Conservation (phyloP, 2,113 vertebrate species). For the Eudyptes chrysolophus region DNA sequence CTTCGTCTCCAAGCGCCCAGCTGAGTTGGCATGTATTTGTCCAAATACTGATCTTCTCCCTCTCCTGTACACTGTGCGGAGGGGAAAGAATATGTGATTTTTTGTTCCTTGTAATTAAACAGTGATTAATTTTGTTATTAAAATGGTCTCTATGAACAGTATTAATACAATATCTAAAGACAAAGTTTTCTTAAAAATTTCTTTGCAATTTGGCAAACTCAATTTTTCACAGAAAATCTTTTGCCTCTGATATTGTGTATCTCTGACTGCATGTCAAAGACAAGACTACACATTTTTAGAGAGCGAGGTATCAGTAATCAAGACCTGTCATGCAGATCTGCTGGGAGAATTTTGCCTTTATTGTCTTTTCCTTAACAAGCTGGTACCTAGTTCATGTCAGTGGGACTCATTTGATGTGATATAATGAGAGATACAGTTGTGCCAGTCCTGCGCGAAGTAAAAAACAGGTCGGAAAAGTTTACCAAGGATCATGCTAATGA, state of each 20-base stretch:
- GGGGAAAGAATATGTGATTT: not conserved
- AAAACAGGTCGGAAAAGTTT: constrained; percentile 55
- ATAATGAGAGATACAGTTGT: constrained; percentile 44
- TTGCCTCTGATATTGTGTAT: not conserved
- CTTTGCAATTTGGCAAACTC: not conserved
- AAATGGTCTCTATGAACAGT: not conserved
- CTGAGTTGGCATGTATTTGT: not conserved
- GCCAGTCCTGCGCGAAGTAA: not conserved
- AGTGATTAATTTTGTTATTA: not conserved
- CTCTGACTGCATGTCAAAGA: not conserved
- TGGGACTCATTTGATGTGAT: constrained; percentile 15
- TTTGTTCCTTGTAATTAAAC: not conserved
- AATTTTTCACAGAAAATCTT: not conserved
- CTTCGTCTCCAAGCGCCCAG: not conserved
- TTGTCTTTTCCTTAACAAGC: constrained; percentile 29
- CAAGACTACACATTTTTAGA: not conserved
- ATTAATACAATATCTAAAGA: not conserved
- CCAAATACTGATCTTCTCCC: not conserved
- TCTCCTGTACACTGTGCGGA: not conserved
- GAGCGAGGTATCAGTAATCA: not conserved
- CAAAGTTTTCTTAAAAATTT: not conserved
- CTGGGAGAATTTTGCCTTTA: not conserved
- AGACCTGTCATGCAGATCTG: constrained; percentile 14
- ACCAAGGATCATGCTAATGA: constrained; percentile 53
- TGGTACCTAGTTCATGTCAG: not conserved